A percentile compares a stretch with the other conserved stretches of the same genome.
phyloP scores from a whole-genome alignment of 2,888 invertebrate genomes.

The Napeogenes sylphis region DNA sequence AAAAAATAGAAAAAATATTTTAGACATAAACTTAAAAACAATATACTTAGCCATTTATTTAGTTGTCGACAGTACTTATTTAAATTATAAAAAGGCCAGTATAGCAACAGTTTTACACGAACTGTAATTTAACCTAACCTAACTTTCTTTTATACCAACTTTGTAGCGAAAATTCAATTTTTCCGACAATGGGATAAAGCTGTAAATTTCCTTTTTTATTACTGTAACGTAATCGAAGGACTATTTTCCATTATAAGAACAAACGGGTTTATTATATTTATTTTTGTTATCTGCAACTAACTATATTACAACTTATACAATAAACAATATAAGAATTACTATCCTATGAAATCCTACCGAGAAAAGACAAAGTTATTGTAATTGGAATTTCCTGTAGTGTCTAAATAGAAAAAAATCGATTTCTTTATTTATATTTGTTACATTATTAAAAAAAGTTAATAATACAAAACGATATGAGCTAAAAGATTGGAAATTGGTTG shows the following conservation, averaged over 20 bases:
- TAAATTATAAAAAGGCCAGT: not conserved
- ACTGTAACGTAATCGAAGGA: conserved; percentile 17
- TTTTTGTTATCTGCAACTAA: not conserved
- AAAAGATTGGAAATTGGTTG: too few species aligned
- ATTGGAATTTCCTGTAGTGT: too few species aligned
- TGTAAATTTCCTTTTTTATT: conserved; percentile 24
- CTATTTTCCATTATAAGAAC: conserved; percentile 11
- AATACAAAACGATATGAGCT: too few species aligned
- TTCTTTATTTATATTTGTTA: too few species aligned
- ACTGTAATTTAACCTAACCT: conserved; percentile 7
- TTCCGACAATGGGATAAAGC: conserved; percentile 20
- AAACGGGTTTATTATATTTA: not conserved
- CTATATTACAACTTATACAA: not conserved
- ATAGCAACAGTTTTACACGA: not conserved
- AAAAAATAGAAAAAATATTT: too few species aligned
- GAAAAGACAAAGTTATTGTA: too few species aligned
- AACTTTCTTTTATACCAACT: conserved; percentile 17
- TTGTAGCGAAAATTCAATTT: conserved; percentile 26
- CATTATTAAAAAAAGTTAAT: too few species aligned
- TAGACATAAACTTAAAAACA: too few species aligned
- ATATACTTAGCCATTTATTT: too few species aligned
- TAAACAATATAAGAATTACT: not conserved
- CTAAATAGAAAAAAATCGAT: too few species aligned
- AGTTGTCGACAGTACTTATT: too few species aligned
- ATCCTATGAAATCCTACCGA: too few species aligned